A percentile compares a stretch with the other conserved stretches of the same genome.
Conservation (phyloP, 2,888 invertebrate genomes). For the Folsomia manolachei region DNA sequence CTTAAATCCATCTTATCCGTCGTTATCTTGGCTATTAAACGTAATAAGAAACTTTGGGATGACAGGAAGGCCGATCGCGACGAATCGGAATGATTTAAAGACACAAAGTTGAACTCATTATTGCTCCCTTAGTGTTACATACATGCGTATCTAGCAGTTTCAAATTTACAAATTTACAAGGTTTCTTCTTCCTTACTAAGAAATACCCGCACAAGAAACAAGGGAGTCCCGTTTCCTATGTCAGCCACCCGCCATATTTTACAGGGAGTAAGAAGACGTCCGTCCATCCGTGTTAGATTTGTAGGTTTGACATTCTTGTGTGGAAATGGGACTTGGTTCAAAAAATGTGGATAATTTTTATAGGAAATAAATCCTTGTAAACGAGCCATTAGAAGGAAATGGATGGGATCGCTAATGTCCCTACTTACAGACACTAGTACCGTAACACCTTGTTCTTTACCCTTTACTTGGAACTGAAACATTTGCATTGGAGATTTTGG, state of each 20-base stretch:
- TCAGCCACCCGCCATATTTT: constrained; percentile 5
- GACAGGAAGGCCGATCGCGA: not conserved
- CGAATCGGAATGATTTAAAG: not conserved
- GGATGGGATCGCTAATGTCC: constrained; percentile 20
- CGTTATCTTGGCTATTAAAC: not conserved
- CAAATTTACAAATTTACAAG: not conserved
- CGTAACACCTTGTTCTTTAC: too few species aligned
- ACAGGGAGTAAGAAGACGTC: constrained; percentile 18
- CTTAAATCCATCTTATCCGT: not conserved
- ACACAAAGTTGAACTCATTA: not conserved
- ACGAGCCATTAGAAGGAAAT: constrained; percentile 39
- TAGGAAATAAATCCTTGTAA: constrained; percentile 42
- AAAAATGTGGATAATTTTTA: constrained; percentile 39
- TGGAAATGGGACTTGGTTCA: constrained; percentile 8
- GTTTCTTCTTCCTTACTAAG: not conserved
- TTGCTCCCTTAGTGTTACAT: too few species aligned
- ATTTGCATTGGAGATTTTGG: not conserved
- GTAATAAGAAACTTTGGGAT: not conserved
- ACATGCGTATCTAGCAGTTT: too few species aligned
- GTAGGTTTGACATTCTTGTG: constrained; percentile 17
- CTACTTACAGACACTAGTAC: not conserved
- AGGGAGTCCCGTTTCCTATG: too few species aligned
- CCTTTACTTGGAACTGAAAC: too few species aligned
- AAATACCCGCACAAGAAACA: too few species aligned
- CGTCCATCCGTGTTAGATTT: constrained; percentile 22